Evolutionary conservation across 2,888 invertebrate species (phyloP), one percentile per base, ranked within the genome.

Genomic region (Theretra japonica): DNA sequence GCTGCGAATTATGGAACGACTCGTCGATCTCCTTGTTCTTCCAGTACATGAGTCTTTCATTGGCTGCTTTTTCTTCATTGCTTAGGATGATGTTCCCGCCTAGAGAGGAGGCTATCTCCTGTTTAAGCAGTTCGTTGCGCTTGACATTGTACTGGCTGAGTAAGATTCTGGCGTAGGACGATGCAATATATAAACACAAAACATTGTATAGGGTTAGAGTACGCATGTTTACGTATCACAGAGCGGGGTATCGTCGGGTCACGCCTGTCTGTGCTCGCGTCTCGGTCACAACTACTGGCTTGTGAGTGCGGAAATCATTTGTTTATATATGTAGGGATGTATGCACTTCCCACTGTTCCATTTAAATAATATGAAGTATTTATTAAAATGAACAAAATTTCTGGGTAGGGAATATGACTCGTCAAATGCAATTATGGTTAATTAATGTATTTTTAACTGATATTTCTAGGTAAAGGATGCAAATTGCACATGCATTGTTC

Each of bases 31-130:
- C 96, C 15, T 86, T 80, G 0, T 83, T 76, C 80, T 96, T 96
- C 72, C 89, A 94, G 7, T 81, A 78, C 96, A 96, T 96, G 2
- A 96, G 86, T 0, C 96, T 90, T 5, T 92, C 82, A 77, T 96
- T 96, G 0, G 94, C 96, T 19, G 80, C 73, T 1, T 79, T 69
- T 84, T 96, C 96, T 0, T 93, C 88, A 0, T 87, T 77, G 17
- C 83, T 93, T 0, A 96, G 84, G 25, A 79, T 69, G 19, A 96
- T 75, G 68, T 90, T 86, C 0, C 94, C 94, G 0, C 96, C 96
- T 0, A 96, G 79, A 0, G 93, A 85, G 7, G 84, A 80, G 0
- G 85, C 81, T 3, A 89, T 82, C 83, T 96, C 96, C 70, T 90
- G 87, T 19, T 86, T 78, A 1, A 93, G 78, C 56, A 93, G 70